phyloP scores from a whole-genome alignment of 2,888 invertebrate genomes.

The Andrena bicolor region DNA sequence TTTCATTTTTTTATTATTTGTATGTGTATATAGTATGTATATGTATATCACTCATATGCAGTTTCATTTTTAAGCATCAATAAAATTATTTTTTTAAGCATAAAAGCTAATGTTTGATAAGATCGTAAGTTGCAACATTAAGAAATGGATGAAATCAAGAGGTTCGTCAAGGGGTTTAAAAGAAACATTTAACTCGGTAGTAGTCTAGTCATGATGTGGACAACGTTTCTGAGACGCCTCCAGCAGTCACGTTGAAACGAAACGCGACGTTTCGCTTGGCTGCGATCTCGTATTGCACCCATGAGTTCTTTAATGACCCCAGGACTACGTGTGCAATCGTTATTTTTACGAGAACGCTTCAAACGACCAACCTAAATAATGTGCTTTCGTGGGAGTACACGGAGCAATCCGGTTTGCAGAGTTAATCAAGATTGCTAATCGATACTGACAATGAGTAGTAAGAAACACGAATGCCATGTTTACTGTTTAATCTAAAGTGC shows the following conservation, averaged over 20 bases:
- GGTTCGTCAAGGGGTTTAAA: too few relatives aligned
- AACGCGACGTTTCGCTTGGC: constrained; percentile 69
- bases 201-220: constrained; percentile 54
- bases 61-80: too few relatives aligned
- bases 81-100: too few relatives aligned
- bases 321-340: constrained; percentile 75
- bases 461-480: constrained; percentile 5
- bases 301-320: constrained; percentile 80
- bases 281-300: constrained; percentile 66
- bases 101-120: neutral
- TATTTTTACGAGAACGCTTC: constrained; percentile 74
- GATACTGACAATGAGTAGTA: constrained; percentile 1
- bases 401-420: constrained; percentile 17
- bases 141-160: constrained; percentile 12
- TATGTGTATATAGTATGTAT: too few relatives aligned
- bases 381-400: constrained; percentile 25
- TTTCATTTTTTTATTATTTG: too few relatives aligned
- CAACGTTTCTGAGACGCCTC: constrained; percentile 68
- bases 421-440: constrained; percentile 46
- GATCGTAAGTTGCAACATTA: neutral
- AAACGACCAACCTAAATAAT: constrained; percentile 43
- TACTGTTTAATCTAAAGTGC: constrained; percentile 20
- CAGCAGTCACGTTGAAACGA: constrained; percentile 74
- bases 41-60: too few relatives aligned
- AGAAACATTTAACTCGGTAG: constrained; percentile 64